Evolutionary conservation across 2,888 invertebrate genomes (phyloP), one percentile per base, ranked within the genome.

Genomic region (Exephanes ischioxanthus): DNA sequence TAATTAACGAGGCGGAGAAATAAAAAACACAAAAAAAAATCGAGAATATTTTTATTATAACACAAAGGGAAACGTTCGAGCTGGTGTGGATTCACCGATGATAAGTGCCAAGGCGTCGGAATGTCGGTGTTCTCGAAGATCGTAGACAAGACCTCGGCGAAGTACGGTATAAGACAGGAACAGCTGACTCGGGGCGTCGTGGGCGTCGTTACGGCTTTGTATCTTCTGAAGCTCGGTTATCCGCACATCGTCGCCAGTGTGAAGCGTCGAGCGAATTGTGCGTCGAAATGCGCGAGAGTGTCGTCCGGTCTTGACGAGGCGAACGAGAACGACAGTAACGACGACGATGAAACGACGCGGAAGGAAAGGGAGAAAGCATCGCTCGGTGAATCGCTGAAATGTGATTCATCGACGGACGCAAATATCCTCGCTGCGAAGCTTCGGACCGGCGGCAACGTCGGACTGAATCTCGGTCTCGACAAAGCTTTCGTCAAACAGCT

Each of bases 401-500:
- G 3, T 45, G 51, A 61, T 19, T 3, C 16, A 5, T 22, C 55
- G 7, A 14, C 14, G 41, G 45, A 77, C 22, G 77, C 68, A 45
- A 58, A 80, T 55, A 22, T 37, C 9, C 22, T 80, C 9, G 66
- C 58, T 0, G 48, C 75, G 67, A 83, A 75, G 22, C 19, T 85
- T 37, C 67, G 30, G 70, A 67, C 72, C 33, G 83, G 41, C 51
- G 85, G 80, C 45, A 72, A 77, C 80, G 88, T 75, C 55, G 76
- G 80, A 63, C 78, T 85, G 71, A 97, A 85, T 80, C 73, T 97
- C 0, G 97, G 97, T 0, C 94, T 98, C 37, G 97, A 98, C 94
- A 94, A 96, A 89, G 96, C 96, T 91, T 98, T 98, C 94, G 93
- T 97, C 30, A 94, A 96, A 14, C 98, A 99, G 94, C 95, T 99